Conservation (phyloP, 2,113 vertebrate species). For the Sporophila hypoxantha region DNA sequence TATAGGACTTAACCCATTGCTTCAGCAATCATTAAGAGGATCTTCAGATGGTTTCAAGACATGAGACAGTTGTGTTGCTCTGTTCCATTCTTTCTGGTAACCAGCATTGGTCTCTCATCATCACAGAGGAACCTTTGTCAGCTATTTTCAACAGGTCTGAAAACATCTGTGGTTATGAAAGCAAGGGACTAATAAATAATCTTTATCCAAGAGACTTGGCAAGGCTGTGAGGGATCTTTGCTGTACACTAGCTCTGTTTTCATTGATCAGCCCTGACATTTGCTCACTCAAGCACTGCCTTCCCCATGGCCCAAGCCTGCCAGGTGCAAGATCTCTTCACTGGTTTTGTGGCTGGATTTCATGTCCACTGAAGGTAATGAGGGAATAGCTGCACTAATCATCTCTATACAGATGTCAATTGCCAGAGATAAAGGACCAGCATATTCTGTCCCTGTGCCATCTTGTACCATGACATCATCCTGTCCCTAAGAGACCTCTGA, state of each 20-base stretch:
- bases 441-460: not conserved
- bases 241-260: not conserved
- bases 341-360: not conserved
- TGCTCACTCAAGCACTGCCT: not conserved
- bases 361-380: not conserved
- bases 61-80: not conserved
- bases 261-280: not conserved
- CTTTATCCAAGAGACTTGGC: not conserved
- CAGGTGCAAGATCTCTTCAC: not conserved
- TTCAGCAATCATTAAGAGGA: not conserved
- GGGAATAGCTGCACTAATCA: not conserved
- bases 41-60: not conserved
- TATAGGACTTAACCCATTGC: not conserved
- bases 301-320: not conserved
- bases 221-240: not conserved
- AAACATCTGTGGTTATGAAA: not conserved
- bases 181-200: not conserved
- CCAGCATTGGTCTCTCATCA: not conserved
- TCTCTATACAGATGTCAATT: not conserved
- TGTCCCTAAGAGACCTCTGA: not conserved
- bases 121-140: not conserved
- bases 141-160: not conserved
- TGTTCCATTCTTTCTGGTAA: not conserved
- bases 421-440: not conserved
- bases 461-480: not conserved